Base-by-base conservation (phyloP, 2,797 vertebrate genomes). In the Hafferia zeledoni region DNA sequence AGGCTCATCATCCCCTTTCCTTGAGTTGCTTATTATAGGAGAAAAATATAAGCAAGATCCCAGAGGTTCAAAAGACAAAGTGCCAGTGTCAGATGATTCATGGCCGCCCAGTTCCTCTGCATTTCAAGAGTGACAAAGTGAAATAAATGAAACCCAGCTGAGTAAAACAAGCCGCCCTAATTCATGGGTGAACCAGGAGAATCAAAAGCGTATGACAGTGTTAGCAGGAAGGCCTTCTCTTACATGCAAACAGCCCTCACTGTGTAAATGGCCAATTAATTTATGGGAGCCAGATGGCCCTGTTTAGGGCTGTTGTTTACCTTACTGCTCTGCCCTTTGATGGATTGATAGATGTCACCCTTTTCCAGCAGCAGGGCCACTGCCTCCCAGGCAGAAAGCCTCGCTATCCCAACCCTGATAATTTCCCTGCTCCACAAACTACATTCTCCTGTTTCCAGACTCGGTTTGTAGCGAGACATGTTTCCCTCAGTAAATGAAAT, bases 101-200 rank as follows among this genome's bases (percentile, higher is more conserved):
- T 90, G 96, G 70, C 84, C 6, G 81, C 94, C 84, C 90, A 83
- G 83, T 92, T 97, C 92, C 89, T 96, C 94, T 95, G 93, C 92
- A 90, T 95, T 97, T 96, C 95, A 93, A 94, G 96, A 96, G 96
- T 88, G 93, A 95, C 94, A 87, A 93, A 96, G 94, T 83, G 92
- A 95, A 97, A 93, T 94, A 96, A 97, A 97, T 96, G 44, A 91
- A 93, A 93, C 31, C 95, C 97, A 97, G 96, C 95, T 96, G 97
- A 93, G 91, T 95, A 82, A 87, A 97, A 87, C 72, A 96, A 97
- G 96, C 80, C 85, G 3, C 94, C 92, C 87, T 79, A 87, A 80
- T 52, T 92, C 89, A 86, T 20, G 60, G 95, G 95, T 88, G 95
- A 93, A 95, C 87, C 87, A 87, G 94, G 94, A 96, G 94, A 97